A percentile compares a stretch with the other conserved stretches of the same genome.
Conservation (phyloP, 1,140 invertebrate species). For the Eubasilissa regina region DNA sequence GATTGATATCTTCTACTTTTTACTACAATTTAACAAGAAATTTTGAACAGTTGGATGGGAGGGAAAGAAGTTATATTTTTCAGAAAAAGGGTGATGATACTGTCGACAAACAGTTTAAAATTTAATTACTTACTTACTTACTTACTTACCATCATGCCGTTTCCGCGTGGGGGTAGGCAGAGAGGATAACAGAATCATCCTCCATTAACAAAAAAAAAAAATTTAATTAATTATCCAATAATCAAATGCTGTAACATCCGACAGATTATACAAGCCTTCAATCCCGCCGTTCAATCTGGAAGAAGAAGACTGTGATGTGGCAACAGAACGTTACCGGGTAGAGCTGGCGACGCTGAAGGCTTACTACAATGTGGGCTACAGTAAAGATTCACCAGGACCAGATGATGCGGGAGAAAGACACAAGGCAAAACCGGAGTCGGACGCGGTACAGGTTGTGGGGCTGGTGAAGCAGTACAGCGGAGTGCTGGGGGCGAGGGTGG, state of each 20-base stretch:
- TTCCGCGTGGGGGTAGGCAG: too few relatives aligned
- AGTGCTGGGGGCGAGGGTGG: slow-evolving; percentile 65
- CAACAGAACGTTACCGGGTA: slow-evolving; percentile 69
- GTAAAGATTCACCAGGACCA: background rate
- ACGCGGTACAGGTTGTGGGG: slow-evolving; percentile 67
- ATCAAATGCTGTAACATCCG: background rate
- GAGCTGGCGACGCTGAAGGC: slow-evolving; percentile 62
- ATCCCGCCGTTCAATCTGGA: slow-evolving; percentile 55
- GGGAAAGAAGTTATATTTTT: too few relatives aligned
- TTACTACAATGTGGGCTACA: slow-evolving; percentile 33
- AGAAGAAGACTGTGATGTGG: slow-evolving; percentile 69
- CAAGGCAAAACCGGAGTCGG: slow-evolving; percentile 50
- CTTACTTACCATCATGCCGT: too few relatives aligned
- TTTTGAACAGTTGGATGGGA: too few relatives aligned
- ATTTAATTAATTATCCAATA: too few relatives aligned
- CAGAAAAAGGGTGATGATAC: too few relatives aligned
- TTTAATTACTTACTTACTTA: too few relatives aligned
- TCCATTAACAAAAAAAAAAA: too few relatives aligned
- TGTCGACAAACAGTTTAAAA: too few relatives aligned
- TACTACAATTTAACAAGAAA: too few relatives aligned
- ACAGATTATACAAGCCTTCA: slow-evolving; percentile 56
- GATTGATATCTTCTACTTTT: too few relatives aligned
- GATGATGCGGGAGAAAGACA: background rate
- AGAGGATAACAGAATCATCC: too few relatives aligned
- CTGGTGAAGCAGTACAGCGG: slow-evolving; percentile 69